These are phyloP conservation scores for Pampus argenteus DNA, from an alignment of 2,797 vertebrate genomes.

Conservation along the genomic window DNA sequence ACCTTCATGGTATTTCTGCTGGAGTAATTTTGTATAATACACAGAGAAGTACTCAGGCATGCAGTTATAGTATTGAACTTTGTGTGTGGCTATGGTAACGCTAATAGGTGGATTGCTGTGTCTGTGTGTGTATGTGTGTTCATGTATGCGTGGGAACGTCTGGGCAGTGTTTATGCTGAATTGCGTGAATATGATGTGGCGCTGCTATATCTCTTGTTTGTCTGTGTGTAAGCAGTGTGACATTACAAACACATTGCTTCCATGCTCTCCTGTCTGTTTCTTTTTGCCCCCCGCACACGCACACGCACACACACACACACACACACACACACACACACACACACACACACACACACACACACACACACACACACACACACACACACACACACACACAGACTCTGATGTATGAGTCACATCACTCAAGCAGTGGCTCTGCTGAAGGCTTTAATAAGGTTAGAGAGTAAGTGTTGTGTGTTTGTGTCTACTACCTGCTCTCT, in stretches of 20 bases:
- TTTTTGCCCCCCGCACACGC: not conserved
- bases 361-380: not conserved
- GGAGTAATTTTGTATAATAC: slow-evolving; percentile 64
- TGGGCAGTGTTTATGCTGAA: slow-evolving; percentile 32
- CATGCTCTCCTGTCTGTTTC: slow-evolving; percentile 36
- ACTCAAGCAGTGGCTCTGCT: slow-evolving; percentile 58
- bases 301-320: slow-evolving; percentile 11
- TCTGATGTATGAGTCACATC: slow-evolving; percentile 70
- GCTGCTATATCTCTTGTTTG: slow-evolving; percentile 27
- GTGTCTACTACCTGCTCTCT: slow-evolving; percentile 42
- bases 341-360: slow-evolving; percentile 13
- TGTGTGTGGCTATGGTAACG: slow-evolving; percentile 22
- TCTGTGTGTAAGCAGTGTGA: slow-evolving; percentile 29
- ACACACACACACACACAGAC: slow-evolving; percentile 16
- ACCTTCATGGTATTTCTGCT: slow-evolving; percentile 62
- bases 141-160: slow-evolving; percentile 23
- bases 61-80: slow-evolving; percentile 55
- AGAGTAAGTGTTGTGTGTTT: slow-evolving; percentile 75
- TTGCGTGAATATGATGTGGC: slow-evolving; percentile 24
- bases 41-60: slow-evolving; percentile 54
- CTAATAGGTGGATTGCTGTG: not conserved
- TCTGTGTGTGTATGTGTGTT: not conserved
- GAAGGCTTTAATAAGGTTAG: slow-evolving; percentile 82
- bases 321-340: slow-evolving; percentile 11
- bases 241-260: slow-evolving; percentile 43